These are phyloP conservation scores for Drosophila jambulina DNA, from an alignment of 1,140 invertebrate species.

Conservation along the genomic window DNA sequence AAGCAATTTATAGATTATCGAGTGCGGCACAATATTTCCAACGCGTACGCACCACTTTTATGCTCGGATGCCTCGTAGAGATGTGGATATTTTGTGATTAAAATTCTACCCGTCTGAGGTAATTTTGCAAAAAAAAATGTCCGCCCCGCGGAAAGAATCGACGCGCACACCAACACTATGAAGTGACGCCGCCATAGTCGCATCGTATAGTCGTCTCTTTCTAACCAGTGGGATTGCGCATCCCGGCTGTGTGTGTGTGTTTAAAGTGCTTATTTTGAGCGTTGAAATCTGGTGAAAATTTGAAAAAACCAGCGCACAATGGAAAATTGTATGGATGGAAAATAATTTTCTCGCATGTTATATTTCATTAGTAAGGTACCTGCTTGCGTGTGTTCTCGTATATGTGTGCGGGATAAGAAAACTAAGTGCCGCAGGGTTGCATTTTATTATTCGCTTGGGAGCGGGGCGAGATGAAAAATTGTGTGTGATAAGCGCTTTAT, in stretches of 20 bases:
- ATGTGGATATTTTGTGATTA: constrained; percentile 84
- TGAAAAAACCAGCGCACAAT: constrained; percentile 18
- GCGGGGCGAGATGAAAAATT: constrained; percentile 18
- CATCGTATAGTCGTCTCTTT: constrained; percentile 52
- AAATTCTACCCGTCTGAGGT: constrained; percentile 84
- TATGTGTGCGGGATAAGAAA: constrained; percentile 31
- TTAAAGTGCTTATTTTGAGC: constrained; percentile 36
- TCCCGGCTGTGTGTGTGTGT: constrained; percentile 18
- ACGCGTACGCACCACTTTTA: constrained; percentile 53
- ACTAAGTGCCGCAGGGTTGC: constrained; percentile 50
- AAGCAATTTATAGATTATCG: constrained; percentile 26
- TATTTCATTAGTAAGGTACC: background rate
- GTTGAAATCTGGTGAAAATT: constrained; percentile 41
- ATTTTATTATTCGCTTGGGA: constrained; percentile 8
- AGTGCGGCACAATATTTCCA: constrained; percentile 52
- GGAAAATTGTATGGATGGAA: constrained; percentile 29
- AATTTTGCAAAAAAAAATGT: constrained; percentile 62
- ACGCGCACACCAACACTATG: constrained; percentile 44
- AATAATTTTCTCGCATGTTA: background rate
- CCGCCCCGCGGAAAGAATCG: constrained; percentile 53
- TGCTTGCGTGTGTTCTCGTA: constrained; percentile 12
- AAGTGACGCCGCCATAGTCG: constrained; percentile 50
- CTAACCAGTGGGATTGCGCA: constrained; percentile 25
- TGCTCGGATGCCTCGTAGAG: constrained; percentile 62
- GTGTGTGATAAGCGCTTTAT: constrained; percentile 35